These are phyloP conservation scores for Megalonaias nervosa DNA, from an alignment of 1,140 invertebrate genomes.

Conservation along the genomic window DNA sequence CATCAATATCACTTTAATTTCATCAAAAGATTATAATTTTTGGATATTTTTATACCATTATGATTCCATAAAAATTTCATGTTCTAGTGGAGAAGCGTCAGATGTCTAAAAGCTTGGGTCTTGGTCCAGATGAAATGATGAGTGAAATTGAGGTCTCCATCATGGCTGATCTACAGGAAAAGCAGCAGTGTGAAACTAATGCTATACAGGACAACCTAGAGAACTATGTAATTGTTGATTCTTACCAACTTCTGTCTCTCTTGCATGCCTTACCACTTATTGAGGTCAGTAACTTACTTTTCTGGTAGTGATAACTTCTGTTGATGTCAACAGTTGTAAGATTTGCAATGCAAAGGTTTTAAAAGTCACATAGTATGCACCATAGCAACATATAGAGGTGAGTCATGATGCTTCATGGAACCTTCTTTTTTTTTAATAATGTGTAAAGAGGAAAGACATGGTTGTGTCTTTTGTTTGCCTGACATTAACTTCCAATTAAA, in stretches of 20 bases:
- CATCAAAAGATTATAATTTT: too few species aligned
- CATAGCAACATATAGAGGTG: background rate
- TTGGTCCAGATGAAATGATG: slow-evolving; percentile 29
- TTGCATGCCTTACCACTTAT: background rate
- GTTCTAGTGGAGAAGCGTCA: slow-evolving; percentile 49
- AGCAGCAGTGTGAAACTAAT: slow-evolving; percentile 48
- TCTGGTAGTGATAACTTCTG: background rate
- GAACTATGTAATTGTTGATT: slow-evolving; percentile 41
- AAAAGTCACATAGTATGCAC: background rate
- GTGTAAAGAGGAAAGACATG: too few species aligned
- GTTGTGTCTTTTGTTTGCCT: too few species aligned
- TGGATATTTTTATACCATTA: too few species aligned
- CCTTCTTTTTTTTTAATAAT: too few species aligned
- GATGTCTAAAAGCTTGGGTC: slow-evolving; percentile 23
- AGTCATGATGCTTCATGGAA: background rate
- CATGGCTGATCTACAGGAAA: slow-evolving; percentile 59
- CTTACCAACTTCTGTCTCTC: background rate
- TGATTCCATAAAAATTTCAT: background rate
- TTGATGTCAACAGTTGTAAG: background rate
- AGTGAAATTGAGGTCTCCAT: slow-evolving; percentile 53
- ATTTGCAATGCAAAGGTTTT: background rate
- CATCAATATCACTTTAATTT: too few species aligned
- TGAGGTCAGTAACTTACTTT: background rate
- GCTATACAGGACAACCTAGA: slow-evolving; percentile 44
- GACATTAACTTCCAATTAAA: too few species aligned